These are phyloP conservation scores for Drosophila neotestacea DNA, from an alignment of 2,888 invertebrate species.

Conservation along the genomic window DNA sequence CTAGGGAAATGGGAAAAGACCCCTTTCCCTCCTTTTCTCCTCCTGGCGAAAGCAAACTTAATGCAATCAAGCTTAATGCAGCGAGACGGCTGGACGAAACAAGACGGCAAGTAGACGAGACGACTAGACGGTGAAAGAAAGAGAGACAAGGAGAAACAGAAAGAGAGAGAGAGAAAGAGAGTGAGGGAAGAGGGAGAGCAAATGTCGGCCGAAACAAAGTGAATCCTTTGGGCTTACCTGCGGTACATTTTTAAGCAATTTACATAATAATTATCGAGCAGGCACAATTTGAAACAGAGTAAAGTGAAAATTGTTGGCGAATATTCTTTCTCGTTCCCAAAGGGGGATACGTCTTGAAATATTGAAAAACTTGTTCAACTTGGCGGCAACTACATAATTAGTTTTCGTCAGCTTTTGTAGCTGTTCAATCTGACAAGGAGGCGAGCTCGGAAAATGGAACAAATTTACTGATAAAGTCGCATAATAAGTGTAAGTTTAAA, in stretches of 20 bases:
- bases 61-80: conserved; percentile 80
- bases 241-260: conserved; percentile 80
- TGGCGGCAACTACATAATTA: conserved; percentile 53
- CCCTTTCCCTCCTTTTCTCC: background rate
- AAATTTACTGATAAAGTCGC: conserved; percentile 19
- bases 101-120: conserved; percentile 32
- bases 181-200: too few species aligned
- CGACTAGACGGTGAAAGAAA: background rate
- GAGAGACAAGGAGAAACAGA: background rate
- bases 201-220: conserved; percentile 55
- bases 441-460: conserved; percentile 19
- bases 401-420: conserved; percentile 38
- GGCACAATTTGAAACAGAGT: conserved; percentile 26
- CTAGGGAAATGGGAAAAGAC: background rate
- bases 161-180: background rate
- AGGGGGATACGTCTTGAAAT: conserved; percentile 39
- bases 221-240: conserved; percentile 76
- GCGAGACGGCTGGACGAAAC: conserved; percentile 65
- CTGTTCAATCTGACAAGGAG: conserved; percentile 21
- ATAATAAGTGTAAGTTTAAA: conserved; percentile 1
- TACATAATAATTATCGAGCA: conserved; percentile 81
- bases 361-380: conserved; percentile 60
- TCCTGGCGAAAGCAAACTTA: conserved; percentile 73
- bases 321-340: conserved; percentile 3
- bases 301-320: conserved; percentile 29